A percentile compares a stretch with the other conserved stretches of the same genome.
These are phyloP conservation scores for Temnothorax ravouxi DNA, from an alignment of 2,888 invertebrate species.

Conservation along the genomic window DNA sequence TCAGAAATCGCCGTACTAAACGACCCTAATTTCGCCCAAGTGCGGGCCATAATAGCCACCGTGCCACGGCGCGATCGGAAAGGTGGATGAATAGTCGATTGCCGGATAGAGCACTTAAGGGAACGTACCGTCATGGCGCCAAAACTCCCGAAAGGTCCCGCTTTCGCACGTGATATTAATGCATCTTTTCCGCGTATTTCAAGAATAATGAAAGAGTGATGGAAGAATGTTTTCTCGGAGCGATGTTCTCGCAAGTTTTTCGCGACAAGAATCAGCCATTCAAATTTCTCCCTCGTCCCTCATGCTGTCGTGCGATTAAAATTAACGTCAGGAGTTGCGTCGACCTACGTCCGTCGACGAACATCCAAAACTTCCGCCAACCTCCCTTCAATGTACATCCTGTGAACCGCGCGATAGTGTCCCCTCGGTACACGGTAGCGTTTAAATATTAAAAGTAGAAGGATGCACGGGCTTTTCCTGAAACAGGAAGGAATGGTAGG, in stretches of 20 bases:
- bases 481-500: slow-evolving; percentile 14
- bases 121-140: background rate
- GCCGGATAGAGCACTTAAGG: slow-evolving; percentile 21
- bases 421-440: background rate
- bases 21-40: slow-evolving; percentile 50
- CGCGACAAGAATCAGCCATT: background rate
- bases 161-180: background rate
- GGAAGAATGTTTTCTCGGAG: too few relatives aligned
- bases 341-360: background rate
- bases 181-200: background rate
- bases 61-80: slow-evolving; percentile 32
- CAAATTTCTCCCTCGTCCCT: too few relatives aligned
- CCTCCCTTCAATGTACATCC: background rate
- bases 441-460: slow-evolving; percentile 55
- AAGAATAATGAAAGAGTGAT: background rate
- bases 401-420: slow-evolving; percentile 11
- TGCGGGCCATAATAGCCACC: slow-evolving; percentile 28
- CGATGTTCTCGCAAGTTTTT: background rate
- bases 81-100: slow-evolving; percentile 30
- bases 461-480: slow-evolving; percentile 40
- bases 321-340: slow-evolving; percentile 7
- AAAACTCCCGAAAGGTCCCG: slow-evolving; percentile 12
- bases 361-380: slow-evolving; percentile 20
- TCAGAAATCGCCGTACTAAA: slow-evolving; percentile 47
- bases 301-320: slow-evolving; percentile 4